phyloP scores from a whole-genome alignment of 2,113 vertebrate species.

The Rhea pennata region DNA sequence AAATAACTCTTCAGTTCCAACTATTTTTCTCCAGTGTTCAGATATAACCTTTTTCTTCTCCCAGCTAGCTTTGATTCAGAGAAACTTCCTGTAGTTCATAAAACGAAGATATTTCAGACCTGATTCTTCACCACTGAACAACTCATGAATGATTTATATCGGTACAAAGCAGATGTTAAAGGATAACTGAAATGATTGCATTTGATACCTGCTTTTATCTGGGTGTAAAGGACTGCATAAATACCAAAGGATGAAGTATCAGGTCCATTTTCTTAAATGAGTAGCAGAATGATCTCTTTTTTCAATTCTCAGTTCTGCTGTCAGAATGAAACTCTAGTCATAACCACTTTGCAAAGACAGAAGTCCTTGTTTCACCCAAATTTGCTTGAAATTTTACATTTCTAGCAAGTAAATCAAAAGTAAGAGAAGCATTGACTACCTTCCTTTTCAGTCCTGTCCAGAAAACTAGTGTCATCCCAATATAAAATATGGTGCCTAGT shows the following conservation, averaged over 20 bases:
- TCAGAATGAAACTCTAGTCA: neutral
- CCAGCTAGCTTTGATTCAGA: neutral
- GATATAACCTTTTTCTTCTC: neutral
- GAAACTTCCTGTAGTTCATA: neutral
- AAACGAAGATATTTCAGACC: slow-evolving; percentile 26
- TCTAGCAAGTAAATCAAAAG: neutral
- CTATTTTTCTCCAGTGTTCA: neutral
- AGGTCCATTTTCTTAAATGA: slow-evolving; percentile 19
- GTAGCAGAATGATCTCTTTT: neutral
- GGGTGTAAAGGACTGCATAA: slow-evolving; percentile 16
- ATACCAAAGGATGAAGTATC: neutral
- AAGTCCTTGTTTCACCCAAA: neutral
- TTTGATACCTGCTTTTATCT: slow-evolving; percentile 56
- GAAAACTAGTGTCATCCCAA: neutral
- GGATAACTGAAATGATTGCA: slow-evolving; percentile 53
- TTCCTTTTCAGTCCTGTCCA: neutral
- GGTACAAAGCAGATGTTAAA: slow-evolving; percentile 20
- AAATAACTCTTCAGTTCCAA: neutral
- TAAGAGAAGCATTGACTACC: neutral
- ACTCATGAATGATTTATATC: slow-evolving; percentile 57
- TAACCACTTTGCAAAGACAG: neutral
- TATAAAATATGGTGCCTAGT: neutral
- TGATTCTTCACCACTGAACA: slow-evolving; percentile 19
- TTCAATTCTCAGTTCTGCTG: neutral
- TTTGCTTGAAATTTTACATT: neutral